These are phyloP conservation scores for Struthidea cinerea DNA, from an alignment of 2,113 vertebrate genomes.

Conservation along the genomic window DNA sequence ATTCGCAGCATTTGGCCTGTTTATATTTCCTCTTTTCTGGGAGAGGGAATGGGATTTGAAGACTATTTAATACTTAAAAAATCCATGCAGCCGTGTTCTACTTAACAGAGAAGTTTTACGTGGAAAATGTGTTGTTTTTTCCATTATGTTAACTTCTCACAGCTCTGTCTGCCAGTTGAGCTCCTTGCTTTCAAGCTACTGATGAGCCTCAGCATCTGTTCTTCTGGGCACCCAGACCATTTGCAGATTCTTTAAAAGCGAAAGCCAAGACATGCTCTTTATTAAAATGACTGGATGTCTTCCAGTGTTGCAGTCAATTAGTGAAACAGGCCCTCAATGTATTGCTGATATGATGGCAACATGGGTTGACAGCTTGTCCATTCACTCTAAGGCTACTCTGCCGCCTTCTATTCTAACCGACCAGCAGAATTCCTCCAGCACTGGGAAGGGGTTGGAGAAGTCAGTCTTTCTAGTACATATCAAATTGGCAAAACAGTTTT, in stretches of 20 bases:
- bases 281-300: not conserved
- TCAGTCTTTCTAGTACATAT: not conserved
- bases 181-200: slow-evolving; percentile 29
- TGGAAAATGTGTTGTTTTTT: slow-evolving; percentile 43
- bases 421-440: not conserved
- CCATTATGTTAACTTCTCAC: slow-evolving; percentile 11
- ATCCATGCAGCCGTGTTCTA: not conserved
- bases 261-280: not conserved
- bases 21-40: not conserved
- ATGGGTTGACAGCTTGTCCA: not conserved
- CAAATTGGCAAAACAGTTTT: not conserved
- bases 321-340: not conserved
- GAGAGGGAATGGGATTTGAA: not conserved
- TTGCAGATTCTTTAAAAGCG: slow-evolving; percentile 12
- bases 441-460: not conserved
- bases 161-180: not conserved
- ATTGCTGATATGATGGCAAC: not conserved
- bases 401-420: not conserved
- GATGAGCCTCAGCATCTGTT: slow-evolving; percentile 15
- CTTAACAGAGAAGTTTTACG: not conserved
- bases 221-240: not conserved
- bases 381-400: not conserved
- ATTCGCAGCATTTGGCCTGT: not conserved
- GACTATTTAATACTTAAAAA: slow-evolving; percentile 15
- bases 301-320: not conserved